phyloP scores from a whole-genome alignment of 2,113 vertebrate species.

The Mixornis gularis region DNA sequence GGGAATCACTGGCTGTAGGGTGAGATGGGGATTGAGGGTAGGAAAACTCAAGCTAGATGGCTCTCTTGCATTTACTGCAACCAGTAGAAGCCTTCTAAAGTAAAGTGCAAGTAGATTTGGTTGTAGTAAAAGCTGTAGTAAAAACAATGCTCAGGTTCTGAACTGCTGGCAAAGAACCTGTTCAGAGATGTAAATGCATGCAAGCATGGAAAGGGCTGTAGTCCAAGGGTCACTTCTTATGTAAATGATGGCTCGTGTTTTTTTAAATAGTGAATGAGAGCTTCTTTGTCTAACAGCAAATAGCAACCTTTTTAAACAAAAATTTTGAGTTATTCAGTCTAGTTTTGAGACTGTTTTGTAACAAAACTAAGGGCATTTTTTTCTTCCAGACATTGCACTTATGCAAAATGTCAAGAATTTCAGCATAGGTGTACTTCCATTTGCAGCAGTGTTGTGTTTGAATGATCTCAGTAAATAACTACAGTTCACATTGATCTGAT shows the following conservation, averaged over 20 bases:
- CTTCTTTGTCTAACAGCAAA: not conserved
- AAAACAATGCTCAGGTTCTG: not conserved
- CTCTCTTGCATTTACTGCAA: not conserved
- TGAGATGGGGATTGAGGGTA: not conserved
- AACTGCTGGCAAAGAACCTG: not conserved
- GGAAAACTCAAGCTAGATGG: not conserved
- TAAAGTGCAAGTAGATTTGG: not conserved
- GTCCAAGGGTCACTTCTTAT: not conserved
- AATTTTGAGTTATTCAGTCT: not conserved
- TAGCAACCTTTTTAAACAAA: not conserved
- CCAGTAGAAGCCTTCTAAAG: not conserved
- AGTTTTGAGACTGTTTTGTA: not conserved
- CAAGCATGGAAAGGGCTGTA: not conserved
- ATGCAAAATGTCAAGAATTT: not conserved
- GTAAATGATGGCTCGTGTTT: not conserved
- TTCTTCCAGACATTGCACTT: not conserved
- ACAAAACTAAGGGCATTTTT: not conserved
- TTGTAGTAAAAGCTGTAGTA: not conserved
- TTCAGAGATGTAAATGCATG: not conserved
- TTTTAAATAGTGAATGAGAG: not conserved
- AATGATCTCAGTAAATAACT: not conserved
- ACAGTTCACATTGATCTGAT: not conserved
- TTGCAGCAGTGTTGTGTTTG: not conserved
- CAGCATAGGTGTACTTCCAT: not conserved
- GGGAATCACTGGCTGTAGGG: not conserved